Evolutionary conservation across 1,140 invertebrate species (phyloP).

Genomic region (Anoplolepis gracilipes): DNA sequence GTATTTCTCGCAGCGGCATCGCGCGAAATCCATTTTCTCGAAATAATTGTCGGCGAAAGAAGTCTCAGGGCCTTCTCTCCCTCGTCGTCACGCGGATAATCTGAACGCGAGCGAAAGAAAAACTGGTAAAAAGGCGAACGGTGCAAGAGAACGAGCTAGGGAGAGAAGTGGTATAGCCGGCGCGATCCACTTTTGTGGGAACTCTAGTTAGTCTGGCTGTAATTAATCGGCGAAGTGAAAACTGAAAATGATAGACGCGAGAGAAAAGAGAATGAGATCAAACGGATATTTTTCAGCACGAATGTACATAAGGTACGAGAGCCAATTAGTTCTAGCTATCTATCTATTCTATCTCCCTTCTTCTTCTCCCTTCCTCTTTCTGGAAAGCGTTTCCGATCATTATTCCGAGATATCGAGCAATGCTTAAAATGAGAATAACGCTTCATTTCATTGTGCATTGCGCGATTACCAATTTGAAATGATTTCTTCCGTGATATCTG

Average conservation of each 20-base stretch:
- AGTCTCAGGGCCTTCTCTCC: conserved; percentile 26
- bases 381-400: not conserved
- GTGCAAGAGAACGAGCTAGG: conserved; percentile 1
- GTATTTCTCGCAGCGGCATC: conserved; percentile 26
- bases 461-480: conserved; percentile 8
- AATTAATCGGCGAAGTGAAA: conserved; percentile 63
- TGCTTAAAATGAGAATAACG: not conserved
- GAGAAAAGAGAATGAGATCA: conserved; percentile 3
- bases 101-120: conserved; percentile 39
- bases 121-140: conserved; percentile 19
- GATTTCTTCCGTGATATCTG: not conserved
- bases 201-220: conserved; percentile 59
- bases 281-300: conserved; percentile 13
- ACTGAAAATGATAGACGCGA: conserved; percentile 67
- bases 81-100: conserved; percentile 57
- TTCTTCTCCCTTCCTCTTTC: not conserved
- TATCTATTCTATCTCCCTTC: not conserved
- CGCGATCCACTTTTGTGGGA: conserved; percentile 65
- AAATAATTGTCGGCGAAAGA: conserved; percentile 68
- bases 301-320: conserved; percentile 14
- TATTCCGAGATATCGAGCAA: conserved; percentile 16
- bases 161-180: conserved; percentile 25
- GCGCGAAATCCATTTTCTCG: conserved; percentile 57
- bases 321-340: conserved; percentile 31
- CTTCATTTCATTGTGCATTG: not conserved